Evolutionary conservation across 30 jellyfish, hydroid and myxozoan genomes (phyloP).

Genomic region (Hydractinia echinata): DNA sequence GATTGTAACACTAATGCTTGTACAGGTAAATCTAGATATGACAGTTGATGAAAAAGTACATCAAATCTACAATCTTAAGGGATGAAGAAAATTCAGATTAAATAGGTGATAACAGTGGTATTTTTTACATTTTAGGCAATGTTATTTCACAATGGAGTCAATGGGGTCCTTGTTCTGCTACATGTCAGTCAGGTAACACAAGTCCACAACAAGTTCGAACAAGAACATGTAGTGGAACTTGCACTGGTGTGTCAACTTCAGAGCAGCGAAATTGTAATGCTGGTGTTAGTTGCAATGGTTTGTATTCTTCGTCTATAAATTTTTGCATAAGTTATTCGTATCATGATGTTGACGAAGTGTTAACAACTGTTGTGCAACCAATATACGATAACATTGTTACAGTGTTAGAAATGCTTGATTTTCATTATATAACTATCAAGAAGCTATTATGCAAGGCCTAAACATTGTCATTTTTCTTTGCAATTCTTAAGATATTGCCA

Average conservation of each 20-base stretch:
- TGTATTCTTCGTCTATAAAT: background rate
- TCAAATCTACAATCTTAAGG: background rate
- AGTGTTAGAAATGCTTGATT: too few relatives aligned
- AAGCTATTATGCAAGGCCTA: too few relatives aligned
- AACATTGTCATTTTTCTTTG: too few relatives aligned
- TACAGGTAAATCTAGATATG: background rate
- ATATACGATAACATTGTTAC: too few relatives aligned
- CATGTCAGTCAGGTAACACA: background rate
- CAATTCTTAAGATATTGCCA: too few relatives aligned
- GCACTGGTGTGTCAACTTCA: background rate
- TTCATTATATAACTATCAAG: too few relatives aligned
- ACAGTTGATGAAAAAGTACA: background rate
- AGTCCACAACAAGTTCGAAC: background rate
- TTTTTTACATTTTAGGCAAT: background rate
- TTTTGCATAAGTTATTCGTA: background rate
- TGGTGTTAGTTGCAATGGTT: background rate
- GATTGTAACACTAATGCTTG: background rate
- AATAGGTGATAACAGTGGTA: too few relatives aligned
- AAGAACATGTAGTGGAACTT: background rate
- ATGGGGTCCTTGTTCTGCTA: constrained; percentile 3
- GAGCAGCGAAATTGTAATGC: background rate
- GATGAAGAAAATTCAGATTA: too few relatives aligned
- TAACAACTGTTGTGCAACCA: too few relatives aligned
- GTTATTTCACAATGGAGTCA: background rate
- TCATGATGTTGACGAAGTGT: background rate